Conservation (phyloP, 2,113 vertebrate species). For the Platichthys flesus region DNA sequence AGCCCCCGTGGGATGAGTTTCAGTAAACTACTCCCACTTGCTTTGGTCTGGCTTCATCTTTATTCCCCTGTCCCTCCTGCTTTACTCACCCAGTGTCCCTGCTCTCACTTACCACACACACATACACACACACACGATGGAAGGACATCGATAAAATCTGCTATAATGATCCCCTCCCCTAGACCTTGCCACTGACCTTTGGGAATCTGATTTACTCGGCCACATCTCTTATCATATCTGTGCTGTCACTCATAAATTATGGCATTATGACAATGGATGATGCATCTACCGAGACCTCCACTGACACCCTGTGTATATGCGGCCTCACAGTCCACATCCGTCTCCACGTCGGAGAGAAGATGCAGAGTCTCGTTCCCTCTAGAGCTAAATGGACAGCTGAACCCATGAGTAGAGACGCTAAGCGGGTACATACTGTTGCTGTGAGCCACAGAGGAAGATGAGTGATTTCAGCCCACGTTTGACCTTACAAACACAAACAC, state of each 20-base stretch:
- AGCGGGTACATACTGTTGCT: too few relatives aligned
- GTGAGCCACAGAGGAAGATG: too few relatives aligned
- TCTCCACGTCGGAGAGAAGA: conserved; percentile 5
- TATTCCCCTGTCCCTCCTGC: conserved; percentile 1
- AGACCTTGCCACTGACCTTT: conserved; percentile 74
- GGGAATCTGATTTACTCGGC: conserved; percentile 60
- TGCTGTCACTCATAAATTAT: conserved; percentile 70
- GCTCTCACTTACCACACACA: conserved; percentile 22
- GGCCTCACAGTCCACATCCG: conserved; percentile 1
- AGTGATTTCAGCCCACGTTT: too few relatives aligned
- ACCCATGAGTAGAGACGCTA: too few relatives aligned
- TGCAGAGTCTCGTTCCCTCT: neutral
- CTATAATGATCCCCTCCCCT: conserved; percentile 66
- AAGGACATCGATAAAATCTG: conserved; percentile 75
- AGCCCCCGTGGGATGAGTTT: conserved; percentile 43
- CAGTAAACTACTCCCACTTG: conserved; percentile 44
- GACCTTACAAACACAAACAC: neutral
- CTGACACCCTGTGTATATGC: conserved; percentile 27
- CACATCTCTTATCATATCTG: conserved; percentile 71
- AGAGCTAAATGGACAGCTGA: too few relatives aligned
- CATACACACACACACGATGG: conserved; percentile 45
- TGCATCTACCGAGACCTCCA: conserved; percentile 40
- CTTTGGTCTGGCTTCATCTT: conserved; percentile 16
- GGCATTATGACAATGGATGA: conserved; percentile 50
- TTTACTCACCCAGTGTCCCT: conserved; percentile 11